These are phyloP conservation scores for Sinotaia quadrata DNA, from an alignment of 2,888 invertebrate genomes.

Conservation along the genomic window DNA sequence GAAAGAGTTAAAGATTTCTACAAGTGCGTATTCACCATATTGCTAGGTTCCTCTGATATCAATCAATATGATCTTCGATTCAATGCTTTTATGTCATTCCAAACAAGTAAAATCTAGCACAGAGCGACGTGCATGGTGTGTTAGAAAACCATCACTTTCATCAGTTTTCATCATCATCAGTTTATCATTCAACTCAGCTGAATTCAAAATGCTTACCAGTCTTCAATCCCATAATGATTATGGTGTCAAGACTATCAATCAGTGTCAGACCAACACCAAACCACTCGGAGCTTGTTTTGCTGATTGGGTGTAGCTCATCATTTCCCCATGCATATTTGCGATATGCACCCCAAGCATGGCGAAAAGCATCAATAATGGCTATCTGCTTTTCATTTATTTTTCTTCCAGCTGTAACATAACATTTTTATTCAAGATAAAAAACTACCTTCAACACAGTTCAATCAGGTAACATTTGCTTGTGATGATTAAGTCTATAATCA, in stretches of 20 bases:
- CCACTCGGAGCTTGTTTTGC: slow-evolving; percentile 90
- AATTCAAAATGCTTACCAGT: slow-evolving; percentile 78
- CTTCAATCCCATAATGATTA: slow-evolving; percentile 94
- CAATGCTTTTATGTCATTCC: too few species aligned
- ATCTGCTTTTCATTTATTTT: slow-evolving; percentile 86
- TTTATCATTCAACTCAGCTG: too few species aligned
- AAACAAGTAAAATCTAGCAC: too few species aligned
- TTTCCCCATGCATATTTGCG: slow-evolving; percentile 96
- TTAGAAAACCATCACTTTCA: too few species aligned
- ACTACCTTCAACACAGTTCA: neutral
- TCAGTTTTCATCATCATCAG: too few species aligned
- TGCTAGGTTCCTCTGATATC: too few species aligned
- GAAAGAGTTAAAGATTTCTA: too few species aligned
- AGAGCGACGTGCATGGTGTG: too few species aligned
- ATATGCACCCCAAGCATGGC: slow-evolving; percentile 95
- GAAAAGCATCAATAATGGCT: slow-evolving; percentile 90
- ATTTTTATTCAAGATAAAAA: neutral
- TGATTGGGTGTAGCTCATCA: slow-evolving; percentile 93
- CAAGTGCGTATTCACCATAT: too few species aligned
- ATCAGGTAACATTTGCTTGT: neutral
- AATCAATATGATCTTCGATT: too few species aligned
- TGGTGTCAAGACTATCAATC: slow-evolving; percentile 94
- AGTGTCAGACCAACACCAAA: slow-evolving; percentile 96
- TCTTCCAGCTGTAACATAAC: slow-evolving; percentile 68
- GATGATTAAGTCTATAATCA: neutral